Evolutionary conservation across 2,888 invertebrate species (phyloP), one percentile per base, ranked within the genome.

Genomic region (Odontomyia ornata): DNA sequence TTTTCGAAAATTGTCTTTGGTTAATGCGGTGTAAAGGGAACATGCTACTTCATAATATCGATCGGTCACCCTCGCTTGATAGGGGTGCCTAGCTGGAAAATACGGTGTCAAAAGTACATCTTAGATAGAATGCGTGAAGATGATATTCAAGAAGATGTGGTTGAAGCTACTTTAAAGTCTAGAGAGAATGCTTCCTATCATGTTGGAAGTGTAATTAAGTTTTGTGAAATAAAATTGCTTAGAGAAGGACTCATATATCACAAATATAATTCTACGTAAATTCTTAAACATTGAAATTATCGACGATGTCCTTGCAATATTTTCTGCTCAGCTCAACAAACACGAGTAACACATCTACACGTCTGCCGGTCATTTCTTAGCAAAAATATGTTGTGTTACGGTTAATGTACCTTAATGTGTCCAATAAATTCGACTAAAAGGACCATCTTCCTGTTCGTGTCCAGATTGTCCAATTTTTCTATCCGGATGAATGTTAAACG

Each of bases 1-100:
- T 78, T 78, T 76, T 77, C 76, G 75, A 78, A 78, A 36, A 78
- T 78, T 78, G 78, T 78, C 78, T 78, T 77, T 78, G 77, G 78
- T 78, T 78, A 78, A 78, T 75, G 72, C 77, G 78, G 69, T 69
- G 73, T 67, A 67, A 75, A 69, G 76, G 78, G 78, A 73, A 65
- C 73, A 73, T 57, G 57, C 57, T 57, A 57, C 69, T 57, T 57
- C 60, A 57, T 73, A 28, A 73, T 73, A 73, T 73, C 73, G 73
- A 73, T 60, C 73, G 73, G 60, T 21, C 13, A 30, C 69, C 15
- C 47, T 67, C 23, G 28, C 47, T 47, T 13, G 25, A 69, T 36
- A 36, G 36, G 69, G 69, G 46, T 69, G 69, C 30, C 21, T 69
- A 11, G 21, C 21, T 46, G 11, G 46, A 46, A 46, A 69, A 69